These are phyloP conservation scores for Tragopan temminckii DNA, from an alignment of 2,797 vertebrate genomes.

Conservation along the genomic window DNA sequence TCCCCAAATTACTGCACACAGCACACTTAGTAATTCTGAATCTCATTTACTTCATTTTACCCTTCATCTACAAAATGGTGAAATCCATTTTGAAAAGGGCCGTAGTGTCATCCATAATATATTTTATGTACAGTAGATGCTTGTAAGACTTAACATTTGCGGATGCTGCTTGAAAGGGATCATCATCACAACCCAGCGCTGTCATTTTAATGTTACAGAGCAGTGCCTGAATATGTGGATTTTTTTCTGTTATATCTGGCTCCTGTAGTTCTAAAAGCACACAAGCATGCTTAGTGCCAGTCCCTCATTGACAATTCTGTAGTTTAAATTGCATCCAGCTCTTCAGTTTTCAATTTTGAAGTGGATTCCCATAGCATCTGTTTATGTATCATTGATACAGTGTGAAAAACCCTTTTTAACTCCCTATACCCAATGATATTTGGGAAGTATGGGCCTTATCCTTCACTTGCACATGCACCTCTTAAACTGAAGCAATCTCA, in stretches of 20 bases:
- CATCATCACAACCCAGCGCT: accelerated
- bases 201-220: background rate
- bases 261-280: background rate
- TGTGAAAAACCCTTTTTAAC: background rate
- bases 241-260: background rate
- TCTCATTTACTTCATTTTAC: constrained; percentile 4
- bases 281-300: background rate
- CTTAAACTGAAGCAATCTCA: background rate
- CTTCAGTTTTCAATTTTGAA: background rate
- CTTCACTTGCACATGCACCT: accelerated
- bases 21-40: background rate
- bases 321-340: background rate
- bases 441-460: accelerated
- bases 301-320: background rate
- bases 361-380: background rate
- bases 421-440: background rate
- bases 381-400: background rate
- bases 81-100: background rate
- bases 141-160: background rate
- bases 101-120: background rate
- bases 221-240: background rate
- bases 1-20: background rate
- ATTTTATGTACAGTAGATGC: background rate
- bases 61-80: background rate
- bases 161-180: background rate